Evolutionary conservation across 2,797 vertebrate species (phyloP).

Genomic region (Naso thynnoides): DNA sequence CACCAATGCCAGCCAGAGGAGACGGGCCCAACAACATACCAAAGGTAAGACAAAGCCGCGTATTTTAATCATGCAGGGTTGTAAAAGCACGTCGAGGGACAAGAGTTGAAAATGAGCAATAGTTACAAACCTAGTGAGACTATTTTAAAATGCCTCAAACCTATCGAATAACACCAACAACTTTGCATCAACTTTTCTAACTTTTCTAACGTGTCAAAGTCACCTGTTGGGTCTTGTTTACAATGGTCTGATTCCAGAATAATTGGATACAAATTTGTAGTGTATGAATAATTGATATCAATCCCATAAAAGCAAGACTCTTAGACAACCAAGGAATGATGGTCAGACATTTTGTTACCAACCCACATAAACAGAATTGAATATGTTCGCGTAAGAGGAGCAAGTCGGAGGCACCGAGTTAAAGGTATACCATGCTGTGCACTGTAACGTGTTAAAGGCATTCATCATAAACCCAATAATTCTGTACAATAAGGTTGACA

Average conservation of each 20-base stretch:
- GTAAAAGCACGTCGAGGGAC: too few species aligned
- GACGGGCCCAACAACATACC: constrained; percentile 56
- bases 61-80: too few species aligned
- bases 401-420: too few species aligned
- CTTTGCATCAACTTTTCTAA: not conserved
- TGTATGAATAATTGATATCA: constrained; percentile 14
- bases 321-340: not conserved
- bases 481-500: not conserved
- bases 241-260: not conserved
- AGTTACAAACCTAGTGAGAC: too few species aligned
- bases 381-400: too few species aligned
- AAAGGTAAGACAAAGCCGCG: constrained; percentile 59
- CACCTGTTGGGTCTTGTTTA: not conserved
- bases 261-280: constrained; percentile 1
- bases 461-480: not conserved
- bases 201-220: too few species aligned
- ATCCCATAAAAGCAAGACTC: not conserved
- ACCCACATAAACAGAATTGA: too few species aligned
- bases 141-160: too few species aligned
- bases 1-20: constrained; percentile 58
- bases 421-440: not conserved
- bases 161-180: not conserved
- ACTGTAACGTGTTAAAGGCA: not conserved
- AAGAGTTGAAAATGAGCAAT: too few species aligned
- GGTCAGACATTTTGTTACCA: not conserved